Conservation (phyloP, 2,888 invertebrate genomes). For the Eupithecia tripunctaria region DNA sequence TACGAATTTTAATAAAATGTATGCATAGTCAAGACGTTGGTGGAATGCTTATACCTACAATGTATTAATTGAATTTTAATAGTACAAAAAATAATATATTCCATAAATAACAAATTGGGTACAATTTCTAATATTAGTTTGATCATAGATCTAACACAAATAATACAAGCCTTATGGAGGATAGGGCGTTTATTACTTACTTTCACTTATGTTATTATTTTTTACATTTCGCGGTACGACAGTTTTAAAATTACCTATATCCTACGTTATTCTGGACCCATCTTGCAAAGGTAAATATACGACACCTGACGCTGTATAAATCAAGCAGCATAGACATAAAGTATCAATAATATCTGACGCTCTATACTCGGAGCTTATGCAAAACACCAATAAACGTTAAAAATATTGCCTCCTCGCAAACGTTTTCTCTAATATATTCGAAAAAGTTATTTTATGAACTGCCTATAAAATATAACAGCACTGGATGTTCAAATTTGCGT, state of each 20-base stretch:
- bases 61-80: too few relatives aligned
- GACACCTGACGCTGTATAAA: slow-evolving; percentile 4
- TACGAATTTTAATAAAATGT: too few relatives aligned
- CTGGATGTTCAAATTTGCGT: slow-evolving; percentile 75
- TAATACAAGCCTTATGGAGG: too few relatives aligned
- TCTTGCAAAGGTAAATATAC: slow-evolving; percentile 1
- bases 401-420: slow-evolving; percentile 71
- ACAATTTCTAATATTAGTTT: too few relatives aligned
- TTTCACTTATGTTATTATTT: not conserved
- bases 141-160: too few relatives aligned
- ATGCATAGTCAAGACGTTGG: too few relatives aligned
- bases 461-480: slow-evolving; percentile 79
- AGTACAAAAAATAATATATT: too few relatives aligned
- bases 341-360: slow-evolving; percentile 46
- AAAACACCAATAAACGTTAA: slow-evolving; percentile 77
- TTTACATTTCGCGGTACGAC: not conserved
- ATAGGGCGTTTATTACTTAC: too few relatives aligned
- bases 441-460: slow-evolving; percentile 78
- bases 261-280: not conserved
- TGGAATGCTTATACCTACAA: too few relatives aligned
- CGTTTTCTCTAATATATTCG: slow-evolving; percentile 74
- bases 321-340: slow-evolving; percentile 57
- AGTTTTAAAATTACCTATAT: not conserved
- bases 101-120: too few relatives aligned
- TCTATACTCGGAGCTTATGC: slow-evolving; percentile 61